Base-by-base conservation (phyloP, 2,797 vertebrate genomes). In the Erpetoichthys calabaricus region DNA sequence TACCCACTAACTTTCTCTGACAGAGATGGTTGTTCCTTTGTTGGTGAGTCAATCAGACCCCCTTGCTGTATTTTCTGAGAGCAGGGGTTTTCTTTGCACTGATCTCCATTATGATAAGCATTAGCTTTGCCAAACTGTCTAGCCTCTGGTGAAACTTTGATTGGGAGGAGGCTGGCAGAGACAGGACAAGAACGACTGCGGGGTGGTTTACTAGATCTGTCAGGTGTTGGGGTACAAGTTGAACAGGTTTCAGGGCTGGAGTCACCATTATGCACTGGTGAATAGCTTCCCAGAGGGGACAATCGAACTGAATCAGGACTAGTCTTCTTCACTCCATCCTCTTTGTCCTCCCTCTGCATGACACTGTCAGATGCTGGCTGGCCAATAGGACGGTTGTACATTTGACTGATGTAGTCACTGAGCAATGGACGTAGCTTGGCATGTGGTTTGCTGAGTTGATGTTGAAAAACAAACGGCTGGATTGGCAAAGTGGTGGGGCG, bases 401-500 rank as follows among this genome's bases (percentile, higher is more conserved):
- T 89, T 7, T 89, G 90, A 44, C 88, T 87, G 53, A 89, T 78
- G 68, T 87, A 83, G 68, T 86, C 88, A 44, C 85, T 83, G 65
- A 90, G 86, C 63, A 91, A 84, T 8, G 90, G 91, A 56, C 86
- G 89, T 58, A 86, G 75, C 74, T 80, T 85, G 60, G 79, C 59
- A 52, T 76, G 57, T 0, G 79, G 64, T 66, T 86, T 87, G 62
- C 81, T 89, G 67, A 97, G 91, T 73, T 92, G 91, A 69, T 98
- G 93, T 70, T 96, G 93, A 71, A 99, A 92, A 71, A 92, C 91
- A 66, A 99, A 98, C 49, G 95, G 93, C 76, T 99, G 95, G 73
- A 99, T 99, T 65, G 95, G 94, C 66, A 99, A 86, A 7, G 89
- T 88, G 1, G 91, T 98, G 45, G 94, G 95, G 9, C 94, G 86